Base-by-base conservation (phyloP, 2,888 invertebrate species). In the Dromius quadrimaculatus region DNA sequence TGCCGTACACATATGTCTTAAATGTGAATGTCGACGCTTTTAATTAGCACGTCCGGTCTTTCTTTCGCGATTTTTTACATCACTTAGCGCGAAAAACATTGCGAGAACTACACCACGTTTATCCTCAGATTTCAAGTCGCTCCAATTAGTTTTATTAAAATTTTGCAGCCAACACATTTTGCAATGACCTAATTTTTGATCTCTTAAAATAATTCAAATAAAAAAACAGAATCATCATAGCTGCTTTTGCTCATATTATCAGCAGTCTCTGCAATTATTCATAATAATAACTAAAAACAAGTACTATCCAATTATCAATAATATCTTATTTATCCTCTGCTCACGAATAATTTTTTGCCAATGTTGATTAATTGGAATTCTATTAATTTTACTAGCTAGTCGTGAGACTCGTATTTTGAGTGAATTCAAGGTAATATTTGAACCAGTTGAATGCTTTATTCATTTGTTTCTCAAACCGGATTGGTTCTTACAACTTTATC, bases 31-130 rank as follows among this genome's bases (percentile, higher is more conserved):
- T 69, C 69, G 59, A 45, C 69, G 69, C 45, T 61, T 69, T 69
- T 69, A 69, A 69, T 69, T 69, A 59, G 69, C 69, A 61, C 69
- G 69, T 69, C 69, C 69, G 69, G 69, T 69, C 23, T 68, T 28
- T 68, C 28, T 57, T 43, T 41, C 38, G 41, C 43, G 34, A 59
- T 45, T 69, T 69, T 59, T 59, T 59, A 20, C 59, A 6, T 2
- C 38, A 4, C 38, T 38, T n/a, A 34, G 8, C 34, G 59, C 59
- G 59, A 59, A 59, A 54, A 54, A 54, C 50, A 28, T 15, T 54
- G 15, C 50, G n/a, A n/a, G n/a, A n/a, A n/a, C n/a, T n/a, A n/a
- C n/a, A n/a, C n/a, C n/a, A n/a, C n/a, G n/a, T n/a, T n/a, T n/a
- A n/a, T n/a, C n/a, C n/a, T n/a, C n/a, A n/a, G n/a, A n/a, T n/a